Conservation (phyloP, 2,113 vertebrate species). For the Trogon melanurus region DNA sequence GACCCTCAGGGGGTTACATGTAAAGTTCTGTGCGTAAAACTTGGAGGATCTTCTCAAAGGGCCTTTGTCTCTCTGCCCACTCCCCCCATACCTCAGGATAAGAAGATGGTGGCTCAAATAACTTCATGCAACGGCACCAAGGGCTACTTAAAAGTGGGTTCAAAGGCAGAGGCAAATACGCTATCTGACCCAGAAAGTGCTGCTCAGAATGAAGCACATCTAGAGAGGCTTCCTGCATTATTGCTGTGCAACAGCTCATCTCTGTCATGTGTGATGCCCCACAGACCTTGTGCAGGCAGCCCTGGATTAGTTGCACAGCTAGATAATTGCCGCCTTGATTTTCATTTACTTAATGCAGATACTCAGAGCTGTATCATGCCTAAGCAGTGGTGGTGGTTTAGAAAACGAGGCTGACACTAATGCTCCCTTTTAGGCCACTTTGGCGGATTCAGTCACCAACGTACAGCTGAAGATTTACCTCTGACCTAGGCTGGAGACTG, state of each 20-base stretch:
- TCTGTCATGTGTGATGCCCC: rapidly evolving
- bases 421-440: neutral
- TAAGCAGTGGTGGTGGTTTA: neutral
- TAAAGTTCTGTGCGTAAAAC: neutral
- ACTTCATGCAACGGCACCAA: rapidly evolving
- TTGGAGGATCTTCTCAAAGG: neutral
- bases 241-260: neutral
- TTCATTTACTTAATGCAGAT: neutral
- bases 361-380: neutral
- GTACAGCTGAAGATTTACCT: neutral
- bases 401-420: neutral
- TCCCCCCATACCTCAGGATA: too few relatives aligned
- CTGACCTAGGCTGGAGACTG: neutral
- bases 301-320: neutral
- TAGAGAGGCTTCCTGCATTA: neutral
- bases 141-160: neutral
- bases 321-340: neutral
- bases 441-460: neutral
- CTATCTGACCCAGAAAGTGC: neutral
- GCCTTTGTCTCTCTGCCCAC: neutral
- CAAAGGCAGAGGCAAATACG: neutral
- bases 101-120: neutral
- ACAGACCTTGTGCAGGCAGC: neutral
- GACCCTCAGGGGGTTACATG: neutral
- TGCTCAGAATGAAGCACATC: neutral